phyloP scores from a whole-genome alignment of 2,797 vertebrate genomes.

The Coregonus sp. region DNA sequence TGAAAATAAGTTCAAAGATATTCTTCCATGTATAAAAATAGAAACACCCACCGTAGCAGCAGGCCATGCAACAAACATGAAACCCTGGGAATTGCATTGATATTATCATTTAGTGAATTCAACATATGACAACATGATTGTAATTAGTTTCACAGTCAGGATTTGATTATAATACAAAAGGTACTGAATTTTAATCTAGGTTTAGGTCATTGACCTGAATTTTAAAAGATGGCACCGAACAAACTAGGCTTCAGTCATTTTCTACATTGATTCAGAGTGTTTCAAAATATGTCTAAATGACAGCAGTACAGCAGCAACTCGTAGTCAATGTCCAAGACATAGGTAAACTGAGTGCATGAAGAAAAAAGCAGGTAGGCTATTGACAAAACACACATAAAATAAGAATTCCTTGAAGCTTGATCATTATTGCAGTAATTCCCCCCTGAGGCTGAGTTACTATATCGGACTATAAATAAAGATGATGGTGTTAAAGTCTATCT shows the following conservation, averaged over 20 bases:
- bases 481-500: neutral
- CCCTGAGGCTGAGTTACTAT: slow-evolving; percentile 20
- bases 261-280: slow-evolving; percentile 24
- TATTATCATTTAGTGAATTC: slow-evolving; percentile 31
- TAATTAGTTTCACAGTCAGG: neutral
- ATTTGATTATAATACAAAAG: neutral
- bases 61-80: slow-evolving; percentile 11
- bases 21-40: slow-evolving; percentile 22
- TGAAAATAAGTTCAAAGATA: slow-evolving; percentile 27
- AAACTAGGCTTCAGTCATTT: neutral
- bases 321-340: slow-evolving; percentile 16
- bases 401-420: neutral
- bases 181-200: neutral
- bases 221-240: neutral
- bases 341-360: neutral
- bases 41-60: slow-evolving; percentile 11
- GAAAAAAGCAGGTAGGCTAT: neutral
- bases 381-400: neutral
- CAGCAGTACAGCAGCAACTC: neutral
- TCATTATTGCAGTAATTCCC: neutral
- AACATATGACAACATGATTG: slow-evolving; percentile 6
- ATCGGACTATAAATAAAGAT: neutral
- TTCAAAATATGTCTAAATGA: slow-evolving; percentile 19
- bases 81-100: slow-evolving; percentile 47
- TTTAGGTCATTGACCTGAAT: neutral